Percentiles rank a stretch among this genome's conserved stretches.
Evolutionary conservation across 2,888 invertebrate species (phyloP).

Genomic region (Ophion costatus): DNA sequence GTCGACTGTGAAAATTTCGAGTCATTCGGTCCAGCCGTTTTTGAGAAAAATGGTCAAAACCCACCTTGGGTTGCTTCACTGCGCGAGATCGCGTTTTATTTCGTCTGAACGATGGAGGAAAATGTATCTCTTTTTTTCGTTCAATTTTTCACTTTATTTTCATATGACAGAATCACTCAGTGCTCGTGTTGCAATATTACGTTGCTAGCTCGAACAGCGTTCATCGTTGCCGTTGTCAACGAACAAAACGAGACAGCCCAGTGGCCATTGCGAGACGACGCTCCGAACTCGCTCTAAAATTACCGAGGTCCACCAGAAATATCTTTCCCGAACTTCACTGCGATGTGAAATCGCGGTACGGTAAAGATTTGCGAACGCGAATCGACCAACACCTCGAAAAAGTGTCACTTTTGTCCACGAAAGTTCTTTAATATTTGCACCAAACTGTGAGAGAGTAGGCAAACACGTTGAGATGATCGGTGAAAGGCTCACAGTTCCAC

Average conservation of each 20-base stretch:
- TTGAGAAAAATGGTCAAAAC: not conserved
- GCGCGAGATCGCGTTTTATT: not conserved
- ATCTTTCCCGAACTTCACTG: constrained; percentile 55
- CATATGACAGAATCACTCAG: not conserved
- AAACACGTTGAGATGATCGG: not conserved
- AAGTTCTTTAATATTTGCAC: not conserved
- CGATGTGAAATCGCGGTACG: not conserved
- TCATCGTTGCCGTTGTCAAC: constrained; percentile 27
- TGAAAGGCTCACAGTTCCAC: not conserved
- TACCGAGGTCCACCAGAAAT: constrained; percentile 60
- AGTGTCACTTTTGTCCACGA: not conserved
- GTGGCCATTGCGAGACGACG: constrained; percentile 40
- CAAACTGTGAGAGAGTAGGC: not conserved
- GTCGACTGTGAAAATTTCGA: not conserved
- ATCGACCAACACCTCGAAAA: not conserved
- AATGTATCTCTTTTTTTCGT: not conserved
- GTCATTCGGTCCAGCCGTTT: not conserved
- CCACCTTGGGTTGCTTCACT: not conserved
- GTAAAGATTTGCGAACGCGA: constrained; percentile 10
- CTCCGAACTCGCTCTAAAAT: constrained; percentile 60
- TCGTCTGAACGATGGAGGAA: not conserved
- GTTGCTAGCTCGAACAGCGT: constrained; percentile 10
- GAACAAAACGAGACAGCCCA: constrained; percentile 52
- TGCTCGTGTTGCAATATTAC: constrained; percentile 10
- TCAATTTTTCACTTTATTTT: not conserved